A percentile compares a stretch with the other conserved stretches of the same genome.
Evolutionary conservation across 2,113 vertebrate species (phyloP).

Genomic region (Nothocercus nigrocapillus): DNA sequence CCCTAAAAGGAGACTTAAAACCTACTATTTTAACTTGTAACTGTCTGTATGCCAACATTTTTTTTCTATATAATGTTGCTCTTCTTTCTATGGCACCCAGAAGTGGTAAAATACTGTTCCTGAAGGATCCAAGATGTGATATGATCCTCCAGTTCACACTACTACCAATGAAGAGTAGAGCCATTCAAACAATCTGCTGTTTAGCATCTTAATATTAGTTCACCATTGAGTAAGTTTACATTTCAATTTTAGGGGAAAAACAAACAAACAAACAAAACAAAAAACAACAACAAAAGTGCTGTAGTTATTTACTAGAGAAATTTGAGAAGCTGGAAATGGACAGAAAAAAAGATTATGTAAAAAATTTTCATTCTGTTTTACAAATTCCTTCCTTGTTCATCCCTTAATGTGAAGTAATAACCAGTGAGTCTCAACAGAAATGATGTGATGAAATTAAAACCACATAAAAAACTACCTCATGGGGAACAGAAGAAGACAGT

Average conservation of each 20-base stretch:
- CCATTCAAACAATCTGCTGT: not conserved
- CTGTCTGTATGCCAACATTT: not conserved
- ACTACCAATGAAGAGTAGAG: not conserved
- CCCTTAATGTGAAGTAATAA: not conserved
- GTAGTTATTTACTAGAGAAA: not conserved
- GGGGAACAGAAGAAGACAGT: not conserved
- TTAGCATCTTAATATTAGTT: not conserved
- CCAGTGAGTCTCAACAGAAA: not conserved
- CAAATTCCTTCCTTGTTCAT: not conserved
- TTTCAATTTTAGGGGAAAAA: not conserved
- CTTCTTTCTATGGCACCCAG: not conserved
- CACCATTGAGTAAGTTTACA: not conserved
- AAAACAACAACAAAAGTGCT: not conserved
- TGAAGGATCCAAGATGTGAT: not conserved
- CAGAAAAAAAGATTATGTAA: rapidly evolving
- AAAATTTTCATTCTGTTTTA: not conserved
- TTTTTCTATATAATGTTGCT: not conserved
- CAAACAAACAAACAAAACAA: too few relatives aligned
- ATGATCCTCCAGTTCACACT: not conserved
- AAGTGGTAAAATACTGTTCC: not conserved
- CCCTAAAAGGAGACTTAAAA: not conserved
- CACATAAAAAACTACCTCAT: not conserved
- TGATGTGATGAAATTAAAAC: not conserved
- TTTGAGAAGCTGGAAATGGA: not conserved
- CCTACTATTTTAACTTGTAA: not conserved